Conservation (phyloP, 2,797 vertebrate species). For the Enteromius viviparus region DNA sequence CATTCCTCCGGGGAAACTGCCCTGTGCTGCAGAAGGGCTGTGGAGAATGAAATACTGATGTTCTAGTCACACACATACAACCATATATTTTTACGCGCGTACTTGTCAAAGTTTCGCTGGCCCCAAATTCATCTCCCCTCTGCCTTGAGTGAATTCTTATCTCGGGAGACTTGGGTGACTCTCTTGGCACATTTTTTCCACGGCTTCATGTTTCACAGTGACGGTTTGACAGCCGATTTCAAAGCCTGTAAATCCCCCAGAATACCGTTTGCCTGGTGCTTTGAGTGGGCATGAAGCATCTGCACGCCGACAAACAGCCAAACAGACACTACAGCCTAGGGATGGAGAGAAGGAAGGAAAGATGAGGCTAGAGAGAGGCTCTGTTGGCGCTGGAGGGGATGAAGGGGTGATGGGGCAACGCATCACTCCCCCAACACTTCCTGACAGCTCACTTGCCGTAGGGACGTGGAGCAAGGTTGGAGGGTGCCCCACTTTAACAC, state of each 20-base stretch:
- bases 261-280: constrained; percentile 57
- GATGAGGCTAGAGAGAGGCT: constrained; percentile 46
- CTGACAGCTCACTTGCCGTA: constrained; percentile 55
- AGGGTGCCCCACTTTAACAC: constrained; percentile 56
- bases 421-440: constrained; percentile 47
- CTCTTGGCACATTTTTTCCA: constrained; percentile 71
- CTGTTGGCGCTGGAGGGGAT: constrained; percentile 50
- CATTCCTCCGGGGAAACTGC: constrained; percentile 16
- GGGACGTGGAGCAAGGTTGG: constrained; percentile 43
- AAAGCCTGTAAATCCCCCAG: constrained; percentile 62
- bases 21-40: not conserved
- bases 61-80: constrained; percentile 47
- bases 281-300: constrained; percentile 61
- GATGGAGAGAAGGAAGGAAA: constrained; percentile 37
- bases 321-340: constrained; percentile 54
- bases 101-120: constrained; percentile 51
- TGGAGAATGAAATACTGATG: constrained; percentile 47
- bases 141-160: constrained; percentile 78
- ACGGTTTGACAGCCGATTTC: constrained; percentile 75
- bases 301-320: constrained; percentile 57
- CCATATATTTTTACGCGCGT: constrained; percentile 44
- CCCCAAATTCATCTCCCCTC: constrained; percentile 63
- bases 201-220: constrained; percentile 49
- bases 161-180: constrained; percentile 77
- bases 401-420: constrained; percentile 48